Evolutionary conservation across 2,888 invertebrate genomes (phyloP).

Genomic region (Coleophora flavipennella): DNA sequence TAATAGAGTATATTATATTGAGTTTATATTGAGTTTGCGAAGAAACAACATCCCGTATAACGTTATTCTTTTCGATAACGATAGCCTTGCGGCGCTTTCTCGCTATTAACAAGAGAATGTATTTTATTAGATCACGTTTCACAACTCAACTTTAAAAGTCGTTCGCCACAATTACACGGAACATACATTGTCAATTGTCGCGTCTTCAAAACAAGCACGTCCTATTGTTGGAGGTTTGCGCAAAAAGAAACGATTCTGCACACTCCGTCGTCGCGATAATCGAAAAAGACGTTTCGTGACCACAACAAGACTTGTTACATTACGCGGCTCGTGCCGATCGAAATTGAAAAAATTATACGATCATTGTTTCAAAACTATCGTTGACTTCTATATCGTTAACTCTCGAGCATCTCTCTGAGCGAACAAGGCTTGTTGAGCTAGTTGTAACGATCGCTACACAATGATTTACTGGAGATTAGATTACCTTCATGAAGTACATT

Average conservation of each 20-base stretch:
- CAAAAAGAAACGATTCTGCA: constrained; percentile 19
- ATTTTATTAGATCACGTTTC: too few species aligned
- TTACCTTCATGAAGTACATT: constrained; percentile 1
- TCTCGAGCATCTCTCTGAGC: constrained; percentile 33
- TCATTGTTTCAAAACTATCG: constrained; percentile 41
- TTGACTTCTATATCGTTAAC: constrained; percentile 35
- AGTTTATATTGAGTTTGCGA: too few species aligned
- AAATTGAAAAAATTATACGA: constrained; percentile 42
- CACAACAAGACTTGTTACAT: constrained; percentile 32
- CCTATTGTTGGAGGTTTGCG: too few species aligned
- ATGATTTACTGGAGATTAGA: constrained; percentile 5
- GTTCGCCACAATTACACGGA: constrained; percentile 16
- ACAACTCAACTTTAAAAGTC: constrained; percentile 11
- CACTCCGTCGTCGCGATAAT: constrained; percentile 15
- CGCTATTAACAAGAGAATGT: constrained; percentile 21
- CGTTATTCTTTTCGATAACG: constrained; percentile 5
- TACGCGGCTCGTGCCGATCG: constrained; percentile 39
- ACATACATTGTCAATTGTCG: constrained; percentile 13
- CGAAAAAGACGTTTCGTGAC: constrained; percentile 30
- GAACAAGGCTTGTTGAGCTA: constrained; percentile 18
- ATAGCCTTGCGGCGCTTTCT: constrained; percentile 25
- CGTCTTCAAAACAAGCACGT: constrained; percentile 6
- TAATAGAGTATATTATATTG: too few species aligned
- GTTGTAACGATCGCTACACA: too few species aligned
- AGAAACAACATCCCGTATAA: constrained; percentile 10